Conservation (phyloP, 1,140 invertebrate species). For the Trichomalopsis sarcophagae region DNA sequence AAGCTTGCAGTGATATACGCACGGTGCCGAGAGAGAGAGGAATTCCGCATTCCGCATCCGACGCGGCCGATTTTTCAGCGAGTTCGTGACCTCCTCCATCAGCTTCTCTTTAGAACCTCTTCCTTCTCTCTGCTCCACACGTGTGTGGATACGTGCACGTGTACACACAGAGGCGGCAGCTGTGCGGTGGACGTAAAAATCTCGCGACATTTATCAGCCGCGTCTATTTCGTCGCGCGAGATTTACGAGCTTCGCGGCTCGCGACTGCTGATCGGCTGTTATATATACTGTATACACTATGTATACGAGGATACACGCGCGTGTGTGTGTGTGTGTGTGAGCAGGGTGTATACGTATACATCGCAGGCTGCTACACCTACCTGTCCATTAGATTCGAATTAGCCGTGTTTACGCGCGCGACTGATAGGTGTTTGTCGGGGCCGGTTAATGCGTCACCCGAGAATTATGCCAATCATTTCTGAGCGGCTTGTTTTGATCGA, state of each 20-base stretch:
- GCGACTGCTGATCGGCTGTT: neutral
- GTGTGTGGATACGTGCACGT: neutral
- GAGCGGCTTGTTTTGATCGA: no score
- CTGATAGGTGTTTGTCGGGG: no score
- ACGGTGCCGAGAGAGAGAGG: neutral
- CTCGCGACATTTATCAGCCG: slow-evolving; percentile 13
- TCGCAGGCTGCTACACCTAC: neutral
- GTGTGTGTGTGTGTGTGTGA: no score
- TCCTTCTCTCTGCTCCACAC: neutral
- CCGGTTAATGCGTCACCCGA: no score
- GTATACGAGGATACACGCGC: no score
- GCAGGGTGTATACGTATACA: no score
- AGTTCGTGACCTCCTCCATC: neutral
- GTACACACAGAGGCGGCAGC: neutral
- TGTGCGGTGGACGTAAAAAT: slow-evolving; percentile 1
- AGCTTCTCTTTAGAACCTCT: neutral
- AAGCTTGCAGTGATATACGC: neutral
- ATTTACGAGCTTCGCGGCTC: neutral
- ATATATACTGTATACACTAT: neutral
- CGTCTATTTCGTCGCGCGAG: neutral
- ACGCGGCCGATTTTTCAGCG: neutral
- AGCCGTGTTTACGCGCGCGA: neutral
- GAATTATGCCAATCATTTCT: no score
- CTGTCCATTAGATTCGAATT: neutral
- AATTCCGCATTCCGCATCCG: neutral